Evolutionary conservation across 23 tunicate genomes (phyloP).

Genomic region (Diplosoma virens): DNA sequence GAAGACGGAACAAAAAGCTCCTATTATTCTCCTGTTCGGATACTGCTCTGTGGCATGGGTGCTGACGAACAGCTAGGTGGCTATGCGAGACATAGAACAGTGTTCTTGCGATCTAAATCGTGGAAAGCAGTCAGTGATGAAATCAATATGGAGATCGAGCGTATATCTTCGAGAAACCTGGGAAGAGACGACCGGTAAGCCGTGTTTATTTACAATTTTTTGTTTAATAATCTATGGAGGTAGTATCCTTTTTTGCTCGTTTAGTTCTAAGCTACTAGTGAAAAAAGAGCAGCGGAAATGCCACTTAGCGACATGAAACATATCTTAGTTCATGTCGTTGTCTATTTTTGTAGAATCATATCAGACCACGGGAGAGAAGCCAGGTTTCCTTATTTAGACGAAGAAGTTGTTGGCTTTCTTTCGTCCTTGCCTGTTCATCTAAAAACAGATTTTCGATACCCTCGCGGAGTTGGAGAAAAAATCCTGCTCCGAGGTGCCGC

Average conservation of each 20-base stretch:
- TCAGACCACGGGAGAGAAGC: conserved; percentile 85
- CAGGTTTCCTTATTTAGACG: conserved; percentile 84
- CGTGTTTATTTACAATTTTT: too few species aligned
- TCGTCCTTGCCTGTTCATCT: conserved; percentile 24
- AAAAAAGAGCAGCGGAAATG: too few species aligned
- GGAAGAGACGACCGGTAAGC: conserved; percentile 94
- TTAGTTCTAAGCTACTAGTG: too few species aligned
- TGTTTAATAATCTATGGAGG: too few species aligned
- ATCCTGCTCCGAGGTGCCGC: conserved; percentile 72
- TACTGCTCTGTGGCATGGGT: conserved; percentile 90
- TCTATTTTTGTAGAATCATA: conserved; percentile 52
- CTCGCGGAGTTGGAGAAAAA: conserved; percentile 85
- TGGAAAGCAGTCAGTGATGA: conserved; percentile 48
- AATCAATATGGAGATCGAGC: conserved; percentile 74
- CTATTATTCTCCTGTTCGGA: conserved; percentile 34
- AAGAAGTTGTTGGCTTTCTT: conserved; percentile 57
- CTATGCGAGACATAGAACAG: conserved; percentile 83
- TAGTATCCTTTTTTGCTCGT: too few species aligned
- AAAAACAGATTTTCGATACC: conserved; percentile 47
- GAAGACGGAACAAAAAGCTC: background rate
- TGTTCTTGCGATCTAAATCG: conserved; percentile 26
- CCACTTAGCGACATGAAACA: too few species aligned
- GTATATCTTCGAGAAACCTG: conserved; percentile 72
- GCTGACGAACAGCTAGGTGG: conserved; percentile 96
- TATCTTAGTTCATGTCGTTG: too few species aligned